phyloP scores from a whole-genome alignment of 2,888 invertebrate genomes.

The Marasmarcha lunaedactyla region DNA sequence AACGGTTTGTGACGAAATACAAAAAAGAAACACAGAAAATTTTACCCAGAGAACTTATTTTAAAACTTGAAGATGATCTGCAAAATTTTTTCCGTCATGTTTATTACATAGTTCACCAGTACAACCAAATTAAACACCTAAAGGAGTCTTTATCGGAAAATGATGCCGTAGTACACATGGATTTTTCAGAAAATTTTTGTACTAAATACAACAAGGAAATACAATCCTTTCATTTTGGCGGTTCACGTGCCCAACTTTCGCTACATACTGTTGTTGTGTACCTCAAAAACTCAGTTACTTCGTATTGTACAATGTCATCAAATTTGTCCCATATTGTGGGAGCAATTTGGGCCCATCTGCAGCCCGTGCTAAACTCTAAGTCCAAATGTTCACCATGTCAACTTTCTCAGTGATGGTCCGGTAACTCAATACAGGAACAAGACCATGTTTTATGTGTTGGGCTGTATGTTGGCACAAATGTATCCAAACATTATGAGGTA shows the following conservation, averaged over 20 bases:
- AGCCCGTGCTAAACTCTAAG: slow-evolving; percentile 16
- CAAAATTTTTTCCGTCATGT: slow-evolving; percentile 6
- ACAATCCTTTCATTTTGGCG: slow-evolving; percentile 30
- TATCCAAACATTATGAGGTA: slow-evolving; percentile 18
- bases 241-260: slow-evolving; percentile 22
- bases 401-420: slow-evolving; percentile 29
- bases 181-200: slow-evolving; percentile 34
- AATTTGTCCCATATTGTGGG: slow-evolving; percentile 21
- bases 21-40: slow-evolving; percentile 10
- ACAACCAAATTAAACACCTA: slow-evolving; percentile 11
- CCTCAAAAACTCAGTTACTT: slow-evolving; percentile 13
- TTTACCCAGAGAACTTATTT: slow-evolving; percentile 7
- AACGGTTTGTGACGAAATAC: slow-evolving; percentile 10
- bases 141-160: slow-evolving; percentile 15
- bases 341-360: slow-evolving; percentile 24
- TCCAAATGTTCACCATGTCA: slow-evolving; percentile 18
- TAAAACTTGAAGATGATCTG: slow-evolving; percentile 11
- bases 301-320: slow-evolving; percentile 22
- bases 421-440: slow-evolving; percentile 27
- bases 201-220: slow-evolving; percentile 26
- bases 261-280: slow-evolving; percentile 35
- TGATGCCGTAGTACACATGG: slow-evolving; percentile 17
- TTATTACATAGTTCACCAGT: slow-evolving; percentile 15
- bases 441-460: slow-evolving; percentile 11
- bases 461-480: slow-evolving; percentile 18